These are phyloP conservation scores for Leucania comma DNA, from an alignment of 2,888 invertebrate genomes.

Conservation along the genomic window DNA sequence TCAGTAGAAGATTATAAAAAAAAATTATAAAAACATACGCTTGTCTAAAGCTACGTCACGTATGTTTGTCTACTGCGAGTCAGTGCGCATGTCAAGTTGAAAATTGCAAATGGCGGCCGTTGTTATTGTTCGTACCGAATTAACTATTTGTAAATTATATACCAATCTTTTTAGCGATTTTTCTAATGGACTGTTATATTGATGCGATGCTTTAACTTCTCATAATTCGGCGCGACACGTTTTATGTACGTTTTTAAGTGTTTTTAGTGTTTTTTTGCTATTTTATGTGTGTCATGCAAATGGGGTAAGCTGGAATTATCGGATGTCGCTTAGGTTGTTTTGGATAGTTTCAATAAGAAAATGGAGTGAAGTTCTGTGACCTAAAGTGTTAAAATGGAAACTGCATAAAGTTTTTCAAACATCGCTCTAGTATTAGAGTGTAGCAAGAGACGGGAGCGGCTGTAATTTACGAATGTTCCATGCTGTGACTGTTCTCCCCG, in stretches of 20 bases:
- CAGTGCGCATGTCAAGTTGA: conserved; percentile 94
- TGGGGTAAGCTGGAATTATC: conserved; percentile 93
- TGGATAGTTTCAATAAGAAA: conserved; percentile 89
- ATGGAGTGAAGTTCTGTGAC: conserved; percentile 88
- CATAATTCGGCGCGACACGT: conserved; percentile 86
- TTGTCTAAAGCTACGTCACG: conserved; percentile 80
- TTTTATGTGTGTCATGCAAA: conserved; percentile 94
- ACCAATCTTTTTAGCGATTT: conserved; percentile 92
- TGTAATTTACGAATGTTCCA: conserved; percentile 89
- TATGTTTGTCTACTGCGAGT: conserved; percentile 87
- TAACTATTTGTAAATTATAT: conserved; percentile 93
- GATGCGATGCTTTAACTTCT: conserved; percentile 89
- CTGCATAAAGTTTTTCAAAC: conserved; percentile 83
- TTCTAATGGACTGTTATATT: conserved; percentile 90
- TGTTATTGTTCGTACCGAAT: conserved; percentile 99
- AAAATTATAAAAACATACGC: conserved; percentile 61
- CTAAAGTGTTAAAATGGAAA: conserved; percentile 86
- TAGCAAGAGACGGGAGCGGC: conserved; percentile 78
- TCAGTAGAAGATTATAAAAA: background rate
- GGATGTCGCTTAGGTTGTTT: conserved; percentile 91
- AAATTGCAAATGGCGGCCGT: conserved; percentile 99
- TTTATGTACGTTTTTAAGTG: conserved; percentile 90
- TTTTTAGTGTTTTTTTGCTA: conserved; percentile 90
- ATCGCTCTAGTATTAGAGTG: conserved; percentile 76
- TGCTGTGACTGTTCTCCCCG: conserved; percentile 91